A percentile compares a stretch with the other conserved stretches of the same genome.
Conservation (phyloP, 35 echinoderm and acorn worm genomes). For the Anneissia japonica region DNA sequence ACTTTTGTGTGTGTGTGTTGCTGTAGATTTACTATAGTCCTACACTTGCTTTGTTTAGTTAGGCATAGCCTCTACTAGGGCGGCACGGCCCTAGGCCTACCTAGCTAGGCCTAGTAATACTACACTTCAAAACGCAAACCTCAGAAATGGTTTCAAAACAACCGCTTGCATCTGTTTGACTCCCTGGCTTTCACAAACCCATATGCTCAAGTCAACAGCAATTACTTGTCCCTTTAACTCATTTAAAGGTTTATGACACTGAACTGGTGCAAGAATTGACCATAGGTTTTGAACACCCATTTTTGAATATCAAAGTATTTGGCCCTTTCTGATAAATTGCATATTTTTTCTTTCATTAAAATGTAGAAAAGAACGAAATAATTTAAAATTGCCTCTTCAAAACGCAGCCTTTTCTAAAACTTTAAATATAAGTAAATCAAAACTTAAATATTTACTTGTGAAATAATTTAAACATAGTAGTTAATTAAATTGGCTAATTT, state of each 20-base stretch:
- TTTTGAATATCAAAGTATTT: neutral
- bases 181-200: constrained; percentile 79
- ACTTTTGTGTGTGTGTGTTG: no score
- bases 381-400: neutral
- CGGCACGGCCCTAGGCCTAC: no score
- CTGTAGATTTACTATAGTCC: no score
- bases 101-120: no score
- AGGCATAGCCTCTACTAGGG: no score
- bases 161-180: constrained; percentile 69
- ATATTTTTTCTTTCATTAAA: neutral
- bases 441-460: neutral
- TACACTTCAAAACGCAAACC: no score
- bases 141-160: constrained; percentile 84
- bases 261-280: constrained; percentile 69
- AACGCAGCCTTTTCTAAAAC: neutral
- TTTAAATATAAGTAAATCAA: neutral
- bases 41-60: no score
- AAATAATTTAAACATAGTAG: neutral
- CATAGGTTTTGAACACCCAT: constrained; percentile 92
- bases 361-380: neutral
- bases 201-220: constrained; percentile 85
- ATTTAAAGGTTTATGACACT: constrained; percentile 33
- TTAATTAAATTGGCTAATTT: neutral
- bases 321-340: neutral
- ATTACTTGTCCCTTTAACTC: constrained; percentile 52